Evolutionary conservation across 2,113 vertebrate genomes (phyloP).

Genomic region (Dromiciops gliroides): DNA sequence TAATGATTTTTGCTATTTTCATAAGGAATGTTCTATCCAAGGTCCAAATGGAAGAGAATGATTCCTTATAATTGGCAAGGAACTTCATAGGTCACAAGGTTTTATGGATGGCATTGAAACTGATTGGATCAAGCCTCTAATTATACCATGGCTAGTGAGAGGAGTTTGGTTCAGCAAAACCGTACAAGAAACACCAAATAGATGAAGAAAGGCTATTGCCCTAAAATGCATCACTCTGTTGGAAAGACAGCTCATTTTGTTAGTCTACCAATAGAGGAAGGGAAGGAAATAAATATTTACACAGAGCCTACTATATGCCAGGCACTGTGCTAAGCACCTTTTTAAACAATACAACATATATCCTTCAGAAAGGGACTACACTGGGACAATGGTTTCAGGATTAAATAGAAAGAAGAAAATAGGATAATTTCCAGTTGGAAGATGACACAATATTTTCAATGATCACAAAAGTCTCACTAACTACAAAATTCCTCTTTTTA

Average conservation of each 20-base stretch:
- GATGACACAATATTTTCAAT: not conserved
- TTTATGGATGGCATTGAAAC: not conserved
- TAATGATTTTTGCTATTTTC: not conserved
- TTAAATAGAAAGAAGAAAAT: not conserved
- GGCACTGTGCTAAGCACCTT: not conserved
- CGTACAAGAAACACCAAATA: not conserved
- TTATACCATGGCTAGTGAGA: not conserved
- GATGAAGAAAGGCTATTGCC: not conserved
- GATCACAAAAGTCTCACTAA: not conserved
- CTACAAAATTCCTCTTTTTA: not conserved
- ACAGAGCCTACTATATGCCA: not conserved
- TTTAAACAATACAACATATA: not conserved
- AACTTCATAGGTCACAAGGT: not conserved
- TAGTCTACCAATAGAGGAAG: not conserved
- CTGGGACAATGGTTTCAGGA: not conserved
- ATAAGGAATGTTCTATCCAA: not conserved
- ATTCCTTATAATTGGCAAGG: not conserved
- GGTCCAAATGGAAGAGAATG: not conserved
- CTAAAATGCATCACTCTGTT: not conserved
- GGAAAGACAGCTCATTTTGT: not conserved
- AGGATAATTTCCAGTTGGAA: not conserved
- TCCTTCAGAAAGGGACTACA: not conserved
- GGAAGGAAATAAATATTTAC: not conserved
- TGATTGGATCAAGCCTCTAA: not conserved
- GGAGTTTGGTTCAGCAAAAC: no score